Conservation (phyloP, 2,797 vertebrate genomes). For the Phrynocephalus guinanensis region DNA sequence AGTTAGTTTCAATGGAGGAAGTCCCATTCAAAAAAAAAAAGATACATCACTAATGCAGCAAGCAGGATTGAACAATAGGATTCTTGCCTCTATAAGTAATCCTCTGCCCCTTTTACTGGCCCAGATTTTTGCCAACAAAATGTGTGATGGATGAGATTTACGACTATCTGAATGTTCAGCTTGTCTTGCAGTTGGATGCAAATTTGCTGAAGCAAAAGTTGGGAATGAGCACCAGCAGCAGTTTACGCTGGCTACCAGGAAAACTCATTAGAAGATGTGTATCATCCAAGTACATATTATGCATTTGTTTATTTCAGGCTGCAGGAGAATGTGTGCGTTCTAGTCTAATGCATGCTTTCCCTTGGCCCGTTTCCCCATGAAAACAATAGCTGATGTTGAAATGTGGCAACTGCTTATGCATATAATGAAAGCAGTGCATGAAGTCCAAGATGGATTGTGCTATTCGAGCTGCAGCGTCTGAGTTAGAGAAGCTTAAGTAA, state of each 20-base stretch:
- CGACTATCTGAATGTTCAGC: neutral
- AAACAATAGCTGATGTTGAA: slow-evolving; percentile 16
- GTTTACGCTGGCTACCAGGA: neutral
- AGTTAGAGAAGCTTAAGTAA: slow-evolving; percentile 35
- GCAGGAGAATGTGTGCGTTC: slow-evolving; percentile 22
- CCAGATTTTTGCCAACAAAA: neutral
- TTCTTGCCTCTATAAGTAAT: neutral
- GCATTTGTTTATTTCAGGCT: slow-evolving; percentile 29
- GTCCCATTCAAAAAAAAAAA: too few relatives aligned
- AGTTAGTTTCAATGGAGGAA: too few relatives aligned
- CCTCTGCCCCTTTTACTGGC: neutral
- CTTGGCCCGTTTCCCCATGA: slow-evolving; percentile 3
- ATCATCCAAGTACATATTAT: neutral
- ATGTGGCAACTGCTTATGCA: slow-evolving; percentile 30
- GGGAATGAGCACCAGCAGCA: neutral
- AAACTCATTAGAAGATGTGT: neutral
- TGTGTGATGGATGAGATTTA: neutral
- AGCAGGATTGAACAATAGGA: too few relatives aligned
- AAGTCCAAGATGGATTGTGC: slow-evolving; percentile 5
- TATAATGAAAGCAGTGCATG: neutral
- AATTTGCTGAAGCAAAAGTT: slow-evolving; percentile 1
- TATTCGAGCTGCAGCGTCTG: neutral
- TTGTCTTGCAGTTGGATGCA: neutral
- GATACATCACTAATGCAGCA: too few relatives aligned
- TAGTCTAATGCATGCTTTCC: neutral